These are phyloP conservation scores for Sebastes hopkinsi DNA, from an alignment of 2,797 vertebrate species.

Conservation along the genomic window DNA sequence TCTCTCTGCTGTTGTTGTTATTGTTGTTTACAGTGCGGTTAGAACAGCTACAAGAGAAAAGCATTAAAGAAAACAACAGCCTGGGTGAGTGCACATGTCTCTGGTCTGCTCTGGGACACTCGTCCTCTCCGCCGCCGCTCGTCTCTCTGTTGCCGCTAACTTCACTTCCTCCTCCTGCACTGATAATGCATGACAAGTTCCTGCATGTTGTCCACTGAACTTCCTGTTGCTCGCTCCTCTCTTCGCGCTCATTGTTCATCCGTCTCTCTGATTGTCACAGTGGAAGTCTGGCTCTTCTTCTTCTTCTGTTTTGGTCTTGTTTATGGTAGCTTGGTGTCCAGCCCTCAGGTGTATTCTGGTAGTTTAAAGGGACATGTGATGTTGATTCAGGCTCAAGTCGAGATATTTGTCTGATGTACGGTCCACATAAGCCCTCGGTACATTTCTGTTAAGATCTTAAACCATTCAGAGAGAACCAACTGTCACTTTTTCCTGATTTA, in stretches of 20 bases:
- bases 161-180: slow-evolving; percentile 42
- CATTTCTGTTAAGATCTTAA: not conserved
- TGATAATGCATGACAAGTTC: slow-evolving; percentile 60
- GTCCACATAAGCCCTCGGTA: not conserved
- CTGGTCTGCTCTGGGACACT: slow-evolving; percentile 22
- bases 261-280: slow-evolving; percentile 23
- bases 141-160: slow-evolving; percentile 10
- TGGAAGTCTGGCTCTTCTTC: slow-evolving; percentile 26
- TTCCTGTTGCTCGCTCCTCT: slow-evolving; percentile 23
- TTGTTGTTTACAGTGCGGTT: slow-evolving; percentile 96
- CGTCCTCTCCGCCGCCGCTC: not conserved
- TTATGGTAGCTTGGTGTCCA: not conserved
- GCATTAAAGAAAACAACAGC: slow-evolving; percentile 97
- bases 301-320: slow-evolving; percentile 19
- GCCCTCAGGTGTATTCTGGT: not conserved
- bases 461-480: not conserved
- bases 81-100: slow-evolving; percentile 89
- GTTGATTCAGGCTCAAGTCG: not conserved
- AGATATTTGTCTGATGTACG: not conserved
- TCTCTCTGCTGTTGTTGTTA: slow-evolving; percentile 76
- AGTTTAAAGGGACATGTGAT: not conserved
- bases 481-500: not conserved
- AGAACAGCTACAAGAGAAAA: slow-evolving; percentile 99
- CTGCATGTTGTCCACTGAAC: slow-evolving; percentile 50
- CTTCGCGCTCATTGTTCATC: not conserved